Percentiles rank a stretch among this genome's conserved stretches.
These are phyloP conservation scores for Dasysyrphus tricinctus DNA, from an alignment of 2,888 invertebrate genomes.

Conservation along the genomic window DNA sequence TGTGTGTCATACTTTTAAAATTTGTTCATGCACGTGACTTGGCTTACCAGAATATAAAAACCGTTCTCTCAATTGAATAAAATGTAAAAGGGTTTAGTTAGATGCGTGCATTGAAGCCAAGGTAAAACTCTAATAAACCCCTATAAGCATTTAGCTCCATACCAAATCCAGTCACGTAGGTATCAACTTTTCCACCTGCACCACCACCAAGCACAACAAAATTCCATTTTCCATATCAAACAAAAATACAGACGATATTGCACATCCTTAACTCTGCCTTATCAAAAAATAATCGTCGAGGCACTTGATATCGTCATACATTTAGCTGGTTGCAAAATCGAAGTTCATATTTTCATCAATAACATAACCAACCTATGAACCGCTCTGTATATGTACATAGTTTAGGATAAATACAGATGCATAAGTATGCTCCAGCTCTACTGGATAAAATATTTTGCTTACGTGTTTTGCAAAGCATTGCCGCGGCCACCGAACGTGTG, in stretches of 20 bases:
- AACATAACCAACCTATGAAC: neutral
- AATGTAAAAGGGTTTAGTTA: no score
- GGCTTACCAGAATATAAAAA: neutral
- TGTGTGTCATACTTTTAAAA: neutral
- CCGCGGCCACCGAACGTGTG: constrained; percentile 33
- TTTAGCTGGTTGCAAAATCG: neutral
- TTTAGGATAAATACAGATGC: no score
- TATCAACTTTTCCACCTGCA: neutral
- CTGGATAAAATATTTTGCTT: neutral
- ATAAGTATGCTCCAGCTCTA: no score
- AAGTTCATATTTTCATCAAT: neutral
- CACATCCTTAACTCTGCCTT: neutral
- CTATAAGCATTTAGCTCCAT: neutral
- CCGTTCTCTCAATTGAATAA: neutral
- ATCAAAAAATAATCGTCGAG: neutral
- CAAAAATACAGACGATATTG: neutral
- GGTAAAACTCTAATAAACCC: neutral
- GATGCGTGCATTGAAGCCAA: neutral
- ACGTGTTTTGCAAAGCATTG: constrained; percentile 38
- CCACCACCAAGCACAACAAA: neutral
- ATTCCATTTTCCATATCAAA: neutral
- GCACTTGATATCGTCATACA: neutral
- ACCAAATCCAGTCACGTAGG: neutral
- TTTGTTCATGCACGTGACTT: neutral
- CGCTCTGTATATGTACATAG: neutral